Evolutionary conservation across 2,888 invertebrate species (phyloP), one percentile per base, ranked within the genome.

Genomic region (Andrena hattorfiana): DNA sequence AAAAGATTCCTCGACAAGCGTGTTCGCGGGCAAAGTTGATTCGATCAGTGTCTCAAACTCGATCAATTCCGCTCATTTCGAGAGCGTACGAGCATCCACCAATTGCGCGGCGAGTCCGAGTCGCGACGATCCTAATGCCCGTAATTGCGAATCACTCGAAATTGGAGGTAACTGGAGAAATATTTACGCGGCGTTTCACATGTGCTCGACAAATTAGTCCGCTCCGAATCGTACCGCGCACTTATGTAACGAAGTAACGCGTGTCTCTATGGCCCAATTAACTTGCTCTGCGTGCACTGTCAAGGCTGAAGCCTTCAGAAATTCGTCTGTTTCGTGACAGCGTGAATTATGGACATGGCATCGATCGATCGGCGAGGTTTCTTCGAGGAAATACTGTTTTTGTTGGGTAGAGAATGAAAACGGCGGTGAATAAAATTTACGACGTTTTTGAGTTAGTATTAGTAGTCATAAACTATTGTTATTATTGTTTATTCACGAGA

Each of bases 21-120:
- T 32, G 35, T 20, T 26, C 28, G 10, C 28, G 20, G 7, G 32
- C 69, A 13, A 51, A 51, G 64, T 16, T n/a, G 70, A 79, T 80
- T 79, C 60, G 23, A 66, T 80, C 64, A 59, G 42, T 32, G 64
- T 26, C n/a, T 79, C 59, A 56, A 66, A 80, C 35, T 80, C 80
- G 64, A 80, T 80, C 70, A 80, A 80, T 80, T 60, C 64, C 28
- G 48, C 59, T 49, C 28, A 68, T 77, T 62, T 54, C 78, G 62
- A 56, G 42, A 63, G 7, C 10, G 30, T 54, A 13, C 78, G 26
- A 77, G 56, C 59, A 10, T 80, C 64, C 59, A 66, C 23, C 64
- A 69, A 69, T 54, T 35, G 51, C 68, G 62, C n/a, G 13, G 5
- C 67, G n/a, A 20, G 62, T 54, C 68, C 3, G 59, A 59, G 42